phyloP scores from a whole-genome alignment of 2,113 vertebrate genomes.

The Ciconia stormi region DNA sequence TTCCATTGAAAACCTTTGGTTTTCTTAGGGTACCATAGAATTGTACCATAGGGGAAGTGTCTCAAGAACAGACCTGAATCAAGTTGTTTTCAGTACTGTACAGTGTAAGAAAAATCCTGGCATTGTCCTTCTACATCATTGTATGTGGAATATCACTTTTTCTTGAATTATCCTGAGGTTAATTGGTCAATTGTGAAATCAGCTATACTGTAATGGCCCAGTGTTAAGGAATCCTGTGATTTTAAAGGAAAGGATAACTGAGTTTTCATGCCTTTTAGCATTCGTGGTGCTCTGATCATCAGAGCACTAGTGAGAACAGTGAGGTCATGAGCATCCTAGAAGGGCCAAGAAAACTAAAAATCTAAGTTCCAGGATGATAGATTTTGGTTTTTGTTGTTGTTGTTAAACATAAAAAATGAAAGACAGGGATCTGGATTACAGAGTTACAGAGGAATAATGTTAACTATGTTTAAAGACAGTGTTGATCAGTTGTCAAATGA shows the following conservation, averaged over 20 bases:
- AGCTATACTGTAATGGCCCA: not conserved
- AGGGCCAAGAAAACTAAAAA: not conserved
- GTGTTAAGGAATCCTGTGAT: not conserved
- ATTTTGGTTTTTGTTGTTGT: not conserved
- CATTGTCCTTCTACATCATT: not conserved
- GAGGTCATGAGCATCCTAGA: not conserved
- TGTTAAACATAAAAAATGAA: not conserved
- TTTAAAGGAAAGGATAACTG: not conserved
- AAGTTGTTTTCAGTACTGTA: not conserved
- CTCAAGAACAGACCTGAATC: not conserved
- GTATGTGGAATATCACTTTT: not conserved
- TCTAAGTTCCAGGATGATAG: not conserved
- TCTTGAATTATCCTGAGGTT: not conserved
- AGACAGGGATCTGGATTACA: not conserved
- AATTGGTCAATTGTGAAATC: not conserved
- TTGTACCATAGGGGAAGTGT: not conserved
- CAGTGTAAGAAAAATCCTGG: not conserved
- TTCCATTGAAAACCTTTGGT: not conserved
- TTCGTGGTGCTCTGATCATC: not conserved
- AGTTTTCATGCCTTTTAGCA: not conserved
- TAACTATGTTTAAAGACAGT: not conserved
- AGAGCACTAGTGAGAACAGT: not conserved
- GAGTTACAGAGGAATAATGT: not conserved
- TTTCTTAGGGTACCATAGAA: not conserved
- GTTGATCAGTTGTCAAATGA: constrained; percentile 20